Conservation (phyloP, 2,797 vertebrate species). For the Spheniscus humboldti region DNA sequence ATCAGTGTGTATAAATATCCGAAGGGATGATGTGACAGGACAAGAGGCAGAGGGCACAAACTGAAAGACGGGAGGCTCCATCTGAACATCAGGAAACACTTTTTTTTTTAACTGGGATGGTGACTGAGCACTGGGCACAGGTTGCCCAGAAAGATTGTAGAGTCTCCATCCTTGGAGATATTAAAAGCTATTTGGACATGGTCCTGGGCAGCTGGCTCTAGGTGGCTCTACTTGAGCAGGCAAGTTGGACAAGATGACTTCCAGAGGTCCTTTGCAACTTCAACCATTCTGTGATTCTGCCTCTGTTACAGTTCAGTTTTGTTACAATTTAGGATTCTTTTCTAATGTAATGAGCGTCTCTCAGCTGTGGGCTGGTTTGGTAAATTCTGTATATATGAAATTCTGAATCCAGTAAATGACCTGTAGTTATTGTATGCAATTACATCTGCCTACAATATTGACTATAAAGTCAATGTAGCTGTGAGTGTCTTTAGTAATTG, state of each 20-base stretch:
- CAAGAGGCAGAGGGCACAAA: background rate
- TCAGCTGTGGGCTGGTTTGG: background rate
- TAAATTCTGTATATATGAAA: background rate
- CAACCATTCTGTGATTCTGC: background rate
- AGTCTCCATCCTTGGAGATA: background rate
- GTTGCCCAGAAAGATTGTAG: background rate
- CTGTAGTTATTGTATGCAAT: background rate
- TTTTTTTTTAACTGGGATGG: background rate
- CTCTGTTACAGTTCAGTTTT: background rate
- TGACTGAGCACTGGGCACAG: background rate
- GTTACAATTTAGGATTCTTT: background rate
- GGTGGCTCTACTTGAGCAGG: background rate
- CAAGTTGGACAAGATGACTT: background rate
- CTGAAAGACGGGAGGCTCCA: background rate
- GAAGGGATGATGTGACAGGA: background rate
- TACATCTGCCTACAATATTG: background rate
- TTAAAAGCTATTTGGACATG: background rate
- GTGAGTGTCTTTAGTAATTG: background rate
- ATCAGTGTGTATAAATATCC: background rate
- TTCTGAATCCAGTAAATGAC: background rate
- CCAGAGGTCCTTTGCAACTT: background rate
- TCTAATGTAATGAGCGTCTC: background rate
- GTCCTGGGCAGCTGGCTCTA: background rate
- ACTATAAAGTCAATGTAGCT: background rate
- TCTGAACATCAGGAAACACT: background rate